Percentiles rank a stretch among this genome's conserved stretches.
Evolutionary conservation across 2,797 vertebrate species (phyloP).

Genomic region (Alcedo quadribrachys): DNA sequence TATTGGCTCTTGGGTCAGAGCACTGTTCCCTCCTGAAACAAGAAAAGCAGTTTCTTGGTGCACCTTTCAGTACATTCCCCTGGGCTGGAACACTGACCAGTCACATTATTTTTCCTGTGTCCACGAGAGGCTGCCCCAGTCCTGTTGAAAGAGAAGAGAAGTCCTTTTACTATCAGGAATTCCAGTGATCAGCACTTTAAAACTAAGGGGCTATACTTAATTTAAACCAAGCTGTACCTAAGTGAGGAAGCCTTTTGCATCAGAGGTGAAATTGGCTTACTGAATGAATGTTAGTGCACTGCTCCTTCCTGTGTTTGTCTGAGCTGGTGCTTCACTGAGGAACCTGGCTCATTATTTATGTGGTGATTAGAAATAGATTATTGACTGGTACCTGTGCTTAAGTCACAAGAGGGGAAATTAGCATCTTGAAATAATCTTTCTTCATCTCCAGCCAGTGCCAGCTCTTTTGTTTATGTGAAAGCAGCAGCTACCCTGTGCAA

Average conservation of each 20-base stretch:
- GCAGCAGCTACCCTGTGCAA: neutral
- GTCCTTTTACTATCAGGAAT: neutral
- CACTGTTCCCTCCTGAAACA: neutral
- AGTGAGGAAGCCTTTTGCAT: neutral
- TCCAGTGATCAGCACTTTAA: neutral
- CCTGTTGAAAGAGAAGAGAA: neutral
- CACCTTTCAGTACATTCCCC: neutral
- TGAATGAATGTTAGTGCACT: neutral
- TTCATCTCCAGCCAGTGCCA: neutral
- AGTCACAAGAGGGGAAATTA: constrained; percentile 43
- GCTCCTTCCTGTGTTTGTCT: neutral
- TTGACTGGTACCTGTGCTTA: constrained; percentile 37
- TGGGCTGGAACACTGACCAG: neutral
- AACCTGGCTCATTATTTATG: constrained; percentile 33
- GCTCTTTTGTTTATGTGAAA: constrained; percentile 5
- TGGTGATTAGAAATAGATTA: constrained; percentile 56
- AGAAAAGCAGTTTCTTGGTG: neutral
- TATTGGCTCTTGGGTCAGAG: neutral
- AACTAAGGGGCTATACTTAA: neutral
- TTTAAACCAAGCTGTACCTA: neutral
- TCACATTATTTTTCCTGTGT: neutral
- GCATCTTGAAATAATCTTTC: constrained; percentile 28
- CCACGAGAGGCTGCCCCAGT: neutral
- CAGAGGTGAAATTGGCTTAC: neutral
- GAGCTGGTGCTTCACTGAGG: constrained; percentile 43